Evolutionary conservation across 2,797 vertebrate species (phyloP).

Genomic region (Lithobates sylvaticus): DNA sequence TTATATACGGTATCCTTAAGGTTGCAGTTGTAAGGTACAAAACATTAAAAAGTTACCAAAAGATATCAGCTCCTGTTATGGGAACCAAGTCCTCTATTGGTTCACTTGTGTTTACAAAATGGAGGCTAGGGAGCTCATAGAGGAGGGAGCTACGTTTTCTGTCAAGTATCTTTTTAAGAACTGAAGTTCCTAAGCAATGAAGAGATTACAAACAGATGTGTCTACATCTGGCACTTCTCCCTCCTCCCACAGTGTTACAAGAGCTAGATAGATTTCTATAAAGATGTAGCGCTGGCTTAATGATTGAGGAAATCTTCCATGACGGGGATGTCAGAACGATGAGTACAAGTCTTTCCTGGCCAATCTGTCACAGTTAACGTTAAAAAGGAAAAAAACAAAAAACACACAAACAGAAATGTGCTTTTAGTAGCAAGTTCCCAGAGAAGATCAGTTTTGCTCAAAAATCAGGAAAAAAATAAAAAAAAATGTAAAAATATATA

Average conservation of each 20-base stretch:
- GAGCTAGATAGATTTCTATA: conserved; percentile 49
- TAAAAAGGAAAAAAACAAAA: neutral
- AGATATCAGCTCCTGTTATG: neutral
- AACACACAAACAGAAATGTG: neutral
- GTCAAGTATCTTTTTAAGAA: conserved; percentile 15
- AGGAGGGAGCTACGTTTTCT: conserved; percentile 1
- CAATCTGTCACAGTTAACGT: conserved; percentile 8
- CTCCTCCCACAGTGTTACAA: conserved; percentile 48
- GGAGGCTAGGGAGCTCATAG: neutral
- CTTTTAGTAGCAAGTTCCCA: conserved; percentile 34
- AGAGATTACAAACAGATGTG: conserved; percentile 60
- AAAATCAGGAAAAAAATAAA: too few species aligned
- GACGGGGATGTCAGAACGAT: conserved; percentile 46
- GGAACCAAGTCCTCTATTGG: neutral
- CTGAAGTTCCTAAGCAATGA: conserved; percentile 13
- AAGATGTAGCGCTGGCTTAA: conserved; percentile 43
- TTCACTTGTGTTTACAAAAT: conserved; percentile 23
- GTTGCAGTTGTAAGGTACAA: too few species aligned
- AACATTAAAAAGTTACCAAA: neutral
- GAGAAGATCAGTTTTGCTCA: conserved; percentile 20
- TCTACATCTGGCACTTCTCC: conserved; percentile 40
- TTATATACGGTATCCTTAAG: too few species aligned
- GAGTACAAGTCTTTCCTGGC: conserved; percentile 47
- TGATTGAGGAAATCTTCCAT: conserved; percentile 57
- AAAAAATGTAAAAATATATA: neutral